Evolutionary conservation across 2,113 vertebrate species (phyloP).

Genomic region (Leiothrix lutea): DNA sequence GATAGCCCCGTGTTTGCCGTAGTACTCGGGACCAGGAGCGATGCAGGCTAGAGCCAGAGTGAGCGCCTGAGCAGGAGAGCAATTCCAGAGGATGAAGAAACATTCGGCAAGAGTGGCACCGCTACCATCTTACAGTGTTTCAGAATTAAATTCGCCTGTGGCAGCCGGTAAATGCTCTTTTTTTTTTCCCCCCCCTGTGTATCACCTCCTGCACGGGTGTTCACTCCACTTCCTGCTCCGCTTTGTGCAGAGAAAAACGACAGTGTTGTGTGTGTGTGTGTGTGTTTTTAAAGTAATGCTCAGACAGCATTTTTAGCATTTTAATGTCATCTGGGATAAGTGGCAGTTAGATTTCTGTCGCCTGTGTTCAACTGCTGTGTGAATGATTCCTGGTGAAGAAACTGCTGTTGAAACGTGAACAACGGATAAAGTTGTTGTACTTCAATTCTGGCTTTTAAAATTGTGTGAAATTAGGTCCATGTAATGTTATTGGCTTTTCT

Average conservation of each 20-base stretch:
- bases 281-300: not conserved
- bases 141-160: slow-evolving; percentile 77
- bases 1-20: not conserved
- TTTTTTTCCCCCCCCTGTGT: not conserved
- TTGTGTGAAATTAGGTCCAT: not conserved
- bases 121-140: slow-evolving; percentile 76
- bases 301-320: not conserved
- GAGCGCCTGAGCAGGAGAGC: not conserved
- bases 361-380: not conserved
- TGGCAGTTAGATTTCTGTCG: not conserved
- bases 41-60: slow-evolving; percentile 17
- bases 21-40: not conserved
- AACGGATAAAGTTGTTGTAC: not conserved
- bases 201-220: not conserved
- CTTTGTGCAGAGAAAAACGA: not conserved
- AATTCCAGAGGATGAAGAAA: slow-evolving; percentile 82
- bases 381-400: not conserved
- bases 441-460: not conserved
- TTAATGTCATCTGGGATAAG: not conserved
- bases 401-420: not conserved
- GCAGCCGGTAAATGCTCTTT: slow-evolving; percentile 72
- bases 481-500: not conserved
- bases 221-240: not conserved
- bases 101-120: slow-evolving; percentile 83
- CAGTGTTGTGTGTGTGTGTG: not conserved